These are phyloP conservation scores for Lophius piscatorius DNA, from an alignment of 2,113 vertebrate genomes.

Conservation along the genomic window DNA sequence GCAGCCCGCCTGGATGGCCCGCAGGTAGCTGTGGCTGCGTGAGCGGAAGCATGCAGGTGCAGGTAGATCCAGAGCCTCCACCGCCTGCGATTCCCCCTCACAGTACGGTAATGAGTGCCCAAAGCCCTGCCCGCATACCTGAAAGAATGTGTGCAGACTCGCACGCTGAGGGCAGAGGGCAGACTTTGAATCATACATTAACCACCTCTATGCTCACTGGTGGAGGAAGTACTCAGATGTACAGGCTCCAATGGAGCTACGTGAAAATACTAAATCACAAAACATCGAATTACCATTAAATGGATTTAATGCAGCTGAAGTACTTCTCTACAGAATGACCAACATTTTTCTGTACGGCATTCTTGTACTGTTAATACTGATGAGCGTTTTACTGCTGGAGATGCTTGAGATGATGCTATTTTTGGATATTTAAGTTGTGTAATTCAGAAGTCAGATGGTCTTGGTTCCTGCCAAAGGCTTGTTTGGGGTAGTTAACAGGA, in stretches of 20 bases:
- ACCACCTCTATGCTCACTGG: not conserved
- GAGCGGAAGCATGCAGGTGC: conserved; percentile 96
- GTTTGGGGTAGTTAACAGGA: not conserved
- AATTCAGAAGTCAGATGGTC: too few relatives aligned
- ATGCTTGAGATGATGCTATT: not conserved
- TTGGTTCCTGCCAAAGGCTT: too few relatives aligned
- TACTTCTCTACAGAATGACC: not conserved
- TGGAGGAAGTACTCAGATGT: not conserved
- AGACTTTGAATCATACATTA: conserved; percentile 34
- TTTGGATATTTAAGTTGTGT: not conserved
- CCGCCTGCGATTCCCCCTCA: conserved; percentile 84
- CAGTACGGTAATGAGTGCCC: conserved; percentile 84
- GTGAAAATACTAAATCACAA: too few relatives aligned
- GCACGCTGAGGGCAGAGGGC: conserved; percentile 60
- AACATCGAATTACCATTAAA: not conserved
- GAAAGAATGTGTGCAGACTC: conserved; percentile 71
- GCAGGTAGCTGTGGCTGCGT: conserved; percentile 97
- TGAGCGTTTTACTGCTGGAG: not conserved
- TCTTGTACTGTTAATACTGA: not conserved
- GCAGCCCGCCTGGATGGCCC: conserved; percentile 98
- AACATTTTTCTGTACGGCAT: not conserved
- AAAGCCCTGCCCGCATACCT: conserved; percentile 87
- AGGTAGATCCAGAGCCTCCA: conserved; percentile 92
- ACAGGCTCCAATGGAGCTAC: not conserved
- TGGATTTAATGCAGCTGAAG: too few relatives aligned